Percentiles rank a stretch among this genome's conserved stretches.
phyloP scores from a whole-genome alignment of 2,888 invertebrate species.

The Incurvaria masculella region DNA sequence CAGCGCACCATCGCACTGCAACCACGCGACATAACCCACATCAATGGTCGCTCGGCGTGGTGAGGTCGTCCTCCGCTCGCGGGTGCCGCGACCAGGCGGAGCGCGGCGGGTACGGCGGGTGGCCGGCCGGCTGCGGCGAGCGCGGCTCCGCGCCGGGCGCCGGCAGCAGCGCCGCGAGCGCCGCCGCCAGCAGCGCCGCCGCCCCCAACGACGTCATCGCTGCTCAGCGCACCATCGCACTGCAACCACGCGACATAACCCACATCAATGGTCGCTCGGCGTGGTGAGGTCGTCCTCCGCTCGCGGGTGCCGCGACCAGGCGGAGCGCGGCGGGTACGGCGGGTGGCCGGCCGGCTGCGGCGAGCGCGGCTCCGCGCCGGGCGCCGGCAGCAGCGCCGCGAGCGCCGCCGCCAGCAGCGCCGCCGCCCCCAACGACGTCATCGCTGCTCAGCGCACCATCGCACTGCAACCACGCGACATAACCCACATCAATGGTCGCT shows the following conservation, averaged over 20 bases:
- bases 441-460: conserved; percentile 27
- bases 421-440: conserved; percentile 25
- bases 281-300: neutral
- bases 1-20: conserved; percentile 17
- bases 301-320: conserved; percentile 1
- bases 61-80: neutral
- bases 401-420: conserved; percentile 29
- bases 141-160: conserved; percentile 25
- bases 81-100: neutral
- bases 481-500: conserved; percentile 2
- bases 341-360: conserved; percentile 15
- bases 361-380: conserved; percentile 26
- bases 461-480: neutral
- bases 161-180: conserved; percentile 21
- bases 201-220: conserved; percentile 26
- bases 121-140: conserved; percentile 17
- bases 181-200: conserved; percentile 29
- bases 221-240: conserved; percentile 24
- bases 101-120: neutral
- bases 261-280: conserved; percentile 1
- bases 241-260: neutral
- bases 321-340: neutral
- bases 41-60: conserved; percentile 1
- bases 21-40: neutral
- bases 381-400: conserved; percentile 19